These are phyloP conservation scores for Acleris holmiana DNA, from an alignment of 2,888 invertebrate genomes.

Conservation along the genomic window DNA sequence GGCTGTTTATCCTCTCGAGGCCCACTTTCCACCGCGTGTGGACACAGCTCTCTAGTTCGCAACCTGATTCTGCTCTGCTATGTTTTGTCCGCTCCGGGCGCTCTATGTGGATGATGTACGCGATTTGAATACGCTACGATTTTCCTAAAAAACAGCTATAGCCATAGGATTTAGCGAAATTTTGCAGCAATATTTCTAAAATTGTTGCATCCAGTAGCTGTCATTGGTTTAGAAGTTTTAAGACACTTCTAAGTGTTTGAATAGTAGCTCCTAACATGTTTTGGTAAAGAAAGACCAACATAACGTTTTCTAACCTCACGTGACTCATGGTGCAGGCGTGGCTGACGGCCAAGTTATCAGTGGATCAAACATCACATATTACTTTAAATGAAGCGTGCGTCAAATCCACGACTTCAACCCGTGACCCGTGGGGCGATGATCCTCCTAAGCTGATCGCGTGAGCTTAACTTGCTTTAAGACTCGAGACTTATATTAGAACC, in stretches of 20 bases:
- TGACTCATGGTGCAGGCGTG: slow-evolving; percentile 8
- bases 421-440: slow-evolving; percentile 20
- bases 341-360: slow-evolving; percentile 26
- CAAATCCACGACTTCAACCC: slow-evolving; percentile 30
- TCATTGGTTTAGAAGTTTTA: no score
- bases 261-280: not conserved
- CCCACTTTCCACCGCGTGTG: slow-evolving; percentile 45
- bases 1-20: slow-evolving; percentile 44
- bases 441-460: slow-evolving; percentile 22
- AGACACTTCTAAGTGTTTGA: not conserved
- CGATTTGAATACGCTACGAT: not conserved
- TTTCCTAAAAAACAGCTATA: not conserved
- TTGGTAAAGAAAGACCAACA: not conserved
- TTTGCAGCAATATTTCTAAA: no score
- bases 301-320: not conserved
- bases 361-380: slow-evolving; percentile 29
- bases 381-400: slow-evolving; percentile 24
- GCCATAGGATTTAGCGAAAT: no score
- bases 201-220: no score
- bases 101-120: slow-evolving; percentile 3
- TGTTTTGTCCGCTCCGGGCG: slow-evolving; percentile 15
- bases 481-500: not conserved
- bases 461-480: slow-evolving; percentile 1
- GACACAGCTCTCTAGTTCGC: slow-evolving; percentile 46
- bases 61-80: slow-evolving; percentile 40